A percentile compares a stretch with the other conserved stretches of the same genome.
Conservation (phyloP, 2,888 invertebrate genomes). For the Deilephila elpenor region DNA sequence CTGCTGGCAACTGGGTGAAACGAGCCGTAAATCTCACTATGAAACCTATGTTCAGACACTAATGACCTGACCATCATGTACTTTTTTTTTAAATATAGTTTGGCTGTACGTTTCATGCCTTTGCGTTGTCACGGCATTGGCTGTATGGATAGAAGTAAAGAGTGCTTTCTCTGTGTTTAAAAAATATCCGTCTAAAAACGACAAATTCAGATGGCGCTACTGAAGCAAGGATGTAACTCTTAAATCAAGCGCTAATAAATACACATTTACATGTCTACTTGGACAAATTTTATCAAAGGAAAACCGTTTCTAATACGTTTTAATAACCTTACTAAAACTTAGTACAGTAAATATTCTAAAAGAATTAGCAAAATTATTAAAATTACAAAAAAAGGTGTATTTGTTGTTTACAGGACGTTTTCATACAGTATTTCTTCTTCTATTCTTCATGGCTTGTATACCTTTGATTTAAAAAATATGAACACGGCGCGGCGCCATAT, state of each 20-base stretch:
- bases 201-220: neutral
- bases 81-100: neutral
- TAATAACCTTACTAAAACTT: too few species aligned
- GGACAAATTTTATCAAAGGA: too few species aligned
- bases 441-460: neutral
- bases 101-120: neutral
- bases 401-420: too few species aligned
- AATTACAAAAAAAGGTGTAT: too few species aligned
- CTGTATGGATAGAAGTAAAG: neutral
- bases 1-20: conserved; percentile 32
- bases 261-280: too few species aligned
- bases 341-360: too few species aligned
- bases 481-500: neutral
- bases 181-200: too few species aligned
- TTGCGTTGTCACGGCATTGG: neutral
- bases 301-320: too few species aligned
- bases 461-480: neutral
- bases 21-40: conserved; percentile 25
- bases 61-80: neutral
- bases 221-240: neutral
- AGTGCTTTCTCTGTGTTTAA: too few species aligned
- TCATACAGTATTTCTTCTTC: too few species aligned
- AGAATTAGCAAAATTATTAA: too few species aligned
- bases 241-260: neutral
- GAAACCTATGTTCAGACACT: conserved; percentile 1